Evolutionary conservation across 2,888 invertebrate genomes (phyloP).

Genomic region (Acronicta leporina): DNA sequence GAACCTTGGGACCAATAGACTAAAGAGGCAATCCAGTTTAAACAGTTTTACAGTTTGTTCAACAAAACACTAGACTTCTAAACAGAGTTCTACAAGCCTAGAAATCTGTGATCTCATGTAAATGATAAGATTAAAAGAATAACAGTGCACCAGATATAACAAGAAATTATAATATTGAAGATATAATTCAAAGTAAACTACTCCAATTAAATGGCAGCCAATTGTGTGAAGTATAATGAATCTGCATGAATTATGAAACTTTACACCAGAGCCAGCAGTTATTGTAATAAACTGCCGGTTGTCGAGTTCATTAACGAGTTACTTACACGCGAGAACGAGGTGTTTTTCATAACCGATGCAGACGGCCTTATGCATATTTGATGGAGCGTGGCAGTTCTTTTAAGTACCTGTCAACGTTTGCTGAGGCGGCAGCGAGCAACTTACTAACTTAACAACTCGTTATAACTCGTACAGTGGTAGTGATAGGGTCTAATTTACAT

Average conservation of each 20-base stretch:
- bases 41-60: no score
- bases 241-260: constrained; percentile 45
- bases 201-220: constrained; percentile 27
- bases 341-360: constrained; percentile 73
- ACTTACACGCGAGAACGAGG: constrained; percentile 65
- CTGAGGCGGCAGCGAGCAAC: constrained; percentile 59
- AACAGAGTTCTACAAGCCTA: no score
- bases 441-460: constrained; percentile 54
- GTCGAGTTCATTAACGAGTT: constrained; percentile 65
- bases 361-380: constrained; percentile 77
- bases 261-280: constrained; percentile 43
- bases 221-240: constrained; percentile 41
- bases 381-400: constrained; percentile 67
- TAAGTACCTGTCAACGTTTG: constrained; percentile 67
- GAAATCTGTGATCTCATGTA: no score
- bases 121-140: no score
- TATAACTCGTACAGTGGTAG: constrained; percentile 55
- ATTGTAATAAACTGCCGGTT: constrained; percentile 57
- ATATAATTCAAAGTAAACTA: constrained; percentile 23
- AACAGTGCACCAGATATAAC: no score
- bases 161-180: constrained; percentile 4
- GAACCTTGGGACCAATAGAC: no score
- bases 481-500: constrained; percentile 54
- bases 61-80: no score
- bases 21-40: no score